A percentile compares a stretch with the other conserved stretches of the same genome.
Conservation (phyloP, 2,797 vertebrate genomes). For the Euphonia xanthogaster region DNA sequence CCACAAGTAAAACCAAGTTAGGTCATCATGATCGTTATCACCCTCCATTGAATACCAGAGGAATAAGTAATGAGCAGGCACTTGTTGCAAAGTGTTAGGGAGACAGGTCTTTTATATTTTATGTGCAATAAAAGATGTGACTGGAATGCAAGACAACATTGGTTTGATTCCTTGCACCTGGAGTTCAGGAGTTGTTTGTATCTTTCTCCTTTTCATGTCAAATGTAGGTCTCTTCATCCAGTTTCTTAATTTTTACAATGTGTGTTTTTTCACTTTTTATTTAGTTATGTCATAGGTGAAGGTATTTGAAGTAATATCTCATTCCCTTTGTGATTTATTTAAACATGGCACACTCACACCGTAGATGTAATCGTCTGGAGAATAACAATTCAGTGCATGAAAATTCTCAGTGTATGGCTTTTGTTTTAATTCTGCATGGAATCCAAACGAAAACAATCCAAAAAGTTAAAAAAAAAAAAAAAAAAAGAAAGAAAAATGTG, state of each 20-base stretch:
- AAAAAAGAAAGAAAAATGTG: background rate
- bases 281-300: background rate
- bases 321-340: background rate
- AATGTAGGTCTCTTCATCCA: background rate
- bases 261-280: background rate
- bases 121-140: background rate
- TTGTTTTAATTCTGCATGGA: background rate
- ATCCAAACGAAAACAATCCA: background rate
- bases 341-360: background rate
- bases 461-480: background rate
- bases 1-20: background rate
- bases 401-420: background rate
- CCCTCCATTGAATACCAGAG: background rate
- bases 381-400: background rate
- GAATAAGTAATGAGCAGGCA: background rate
- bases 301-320: background rate
- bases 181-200: background rate
- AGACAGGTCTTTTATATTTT: background rate
- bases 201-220: background rate
- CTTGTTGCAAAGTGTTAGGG: background rate
- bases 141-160: background rate
- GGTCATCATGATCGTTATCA: background rate
- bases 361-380: background rate
- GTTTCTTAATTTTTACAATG: background rate
- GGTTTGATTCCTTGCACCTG: slow-evolving; percentile 32